Base-by-base conservation (phyloP, 1,140 invertebrate species). In the Microplitis demolitor region DNA sequence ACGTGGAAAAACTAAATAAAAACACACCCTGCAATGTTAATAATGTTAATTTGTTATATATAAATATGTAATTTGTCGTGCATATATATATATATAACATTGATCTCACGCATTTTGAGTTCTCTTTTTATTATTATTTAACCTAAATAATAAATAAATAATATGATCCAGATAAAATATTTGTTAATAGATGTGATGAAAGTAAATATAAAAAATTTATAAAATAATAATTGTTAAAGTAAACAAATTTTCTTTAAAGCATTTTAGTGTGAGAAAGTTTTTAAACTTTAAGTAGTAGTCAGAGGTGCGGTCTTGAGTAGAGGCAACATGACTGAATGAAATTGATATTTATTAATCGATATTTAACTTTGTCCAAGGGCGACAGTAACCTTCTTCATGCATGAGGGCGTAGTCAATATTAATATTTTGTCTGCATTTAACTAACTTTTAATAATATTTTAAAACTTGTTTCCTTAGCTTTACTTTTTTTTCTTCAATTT, bases 291-390 rank as follows among this genome's bases (percentile, higher is more conserved):
- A 58, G 24, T 14, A 24, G 14, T 58, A 39, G 5, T 45, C 14
- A 62, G 60, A 16, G 63, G 63, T 24, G 63, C 63, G 63, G 63
- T 50, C 37, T 66, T 45, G 14, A 66, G 35, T 51, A 4, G 24
- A 37, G 3, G 24, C 8, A 24, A 58, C 39, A 66, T 31, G 60
- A 11, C 35, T 39, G 60, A 45, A 66, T 66, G 34, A 66, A 66
- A 66, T 66, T 66, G 63, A 66, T 66, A 66, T 66, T 66, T 66
- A 66, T 66, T 14, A 66, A 66, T 66, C 63, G 63, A 66, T 66
- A 66, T 66, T 14, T 13, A 62, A 62, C 60, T 62, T 62, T 35
- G 31, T n/a, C 35, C 33, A 62, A 62, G 60, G 60, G 60, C 60
- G 60, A 62, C 60, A 37, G 8, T 62, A 62, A 39, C 35, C 34